phyloP scores from a whole-genome alignment of 2,888 invertebrate species.

The Penaeus monodon region DNA sequence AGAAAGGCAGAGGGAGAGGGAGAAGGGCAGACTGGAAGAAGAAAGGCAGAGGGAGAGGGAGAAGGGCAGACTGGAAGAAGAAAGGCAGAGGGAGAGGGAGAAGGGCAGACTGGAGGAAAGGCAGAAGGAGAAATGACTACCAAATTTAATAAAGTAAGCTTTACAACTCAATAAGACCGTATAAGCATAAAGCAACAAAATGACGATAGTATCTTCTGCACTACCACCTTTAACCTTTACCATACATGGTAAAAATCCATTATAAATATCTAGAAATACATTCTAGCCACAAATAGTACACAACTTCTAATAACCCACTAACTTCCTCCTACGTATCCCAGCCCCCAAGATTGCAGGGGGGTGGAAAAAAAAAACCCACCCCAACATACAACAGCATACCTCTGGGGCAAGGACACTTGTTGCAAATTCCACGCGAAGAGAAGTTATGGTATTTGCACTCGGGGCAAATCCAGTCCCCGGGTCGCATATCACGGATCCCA shows the following conservation, averaged over 20 bases:
- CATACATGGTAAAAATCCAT: too few species aligned
- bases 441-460: slow-evolving; percentile 60
- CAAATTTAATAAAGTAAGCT: too few species aligned
- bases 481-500: slow-evolving; percentile 54
- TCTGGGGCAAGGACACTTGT: slow-evolving; percentile 52
- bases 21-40: background rate
- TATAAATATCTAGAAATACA: too few species aligned
- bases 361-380: background rate
- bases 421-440: slow-evolving; percentile 56
- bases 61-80: rapidly evolving
- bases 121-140: background rate
- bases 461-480: slow-evolving; percentile 53
- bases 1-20: background rate
- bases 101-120: background rate
- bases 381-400: slow-evolving; percentile 26
- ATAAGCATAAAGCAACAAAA: too few species aligned
- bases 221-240: too few species aligned
- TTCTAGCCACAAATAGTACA: too few species aligned
- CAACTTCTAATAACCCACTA: too few species aligned
- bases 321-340: too few species aligned
- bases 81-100: background rate
- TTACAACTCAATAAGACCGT: too few species aligned
- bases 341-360: too few species aligned
- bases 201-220: too few species aligned
- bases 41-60: background rate